Percentiles rank a stretch among this genome's conserved stretches.
Evolutionary conservation across 2,888 invertebrate species (phyloP).

Genomic region (Xylota segnis): DNA sequence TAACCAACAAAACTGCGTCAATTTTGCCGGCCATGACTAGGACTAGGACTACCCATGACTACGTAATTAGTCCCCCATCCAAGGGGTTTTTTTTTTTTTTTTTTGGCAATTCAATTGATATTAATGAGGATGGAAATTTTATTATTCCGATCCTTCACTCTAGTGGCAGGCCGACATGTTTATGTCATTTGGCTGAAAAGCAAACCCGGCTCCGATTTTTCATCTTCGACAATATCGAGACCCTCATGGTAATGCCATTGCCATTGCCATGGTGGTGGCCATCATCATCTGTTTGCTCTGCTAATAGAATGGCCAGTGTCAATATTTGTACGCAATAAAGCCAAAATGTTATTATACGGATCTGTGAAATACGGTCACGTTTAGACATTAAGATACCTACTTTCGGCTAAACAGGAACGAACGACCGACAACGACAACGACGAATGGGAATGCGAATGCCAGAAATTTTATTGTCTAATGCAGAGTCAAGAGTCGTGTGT

Average conservation of each 20-base stretch:
- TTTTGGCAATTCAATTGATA: conserved; percentile 43
- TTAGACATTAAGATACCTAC: conserved; percentile 53
- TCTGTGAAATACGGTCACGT: conserved; percentile 70
- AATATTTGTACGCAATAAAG: conserved; percentile 70
- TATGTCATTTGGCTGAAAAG: not conserved
- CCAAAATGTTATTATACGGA: conserved; percentile 63
- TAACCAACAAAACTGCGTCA: not conserved
- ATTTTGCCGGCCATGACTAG: too few relatives aligned
- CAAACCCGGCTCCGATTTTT: not conserved
- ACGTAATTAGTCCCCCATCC: not conserved
- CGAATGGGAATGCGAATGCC: conserved; percentile 19
- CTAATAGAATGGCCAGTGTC: conserved; percentile 58
- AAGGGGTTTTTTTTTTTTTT: too few relatives aligned
- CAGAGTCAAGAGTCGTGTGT: not conserved
- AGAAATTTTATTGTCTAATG: conserved; percentile 33
- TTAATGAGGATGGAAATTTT: conserved; percentile 49
- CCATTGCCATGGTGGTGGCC: conserved; percentile 31
- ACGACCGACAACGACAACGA: too few relatives aligned
- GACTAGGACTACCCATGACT: not conserved
- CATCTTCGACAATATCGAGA: conserved; percentile 26
- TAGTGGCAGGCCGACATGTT: not conserved
- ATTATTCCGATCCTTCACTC: conserved; percentile 39
- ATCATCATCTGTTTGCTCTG: conserved; percentile 44
- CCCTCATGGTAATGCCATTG: conserved; percentile 38
- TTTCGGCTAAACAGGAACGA: conserved; percentile 28